Base-by-base conservation (phyloP, 1,140 invertebrate genomes). In the Leucophenga varia region DNA sequence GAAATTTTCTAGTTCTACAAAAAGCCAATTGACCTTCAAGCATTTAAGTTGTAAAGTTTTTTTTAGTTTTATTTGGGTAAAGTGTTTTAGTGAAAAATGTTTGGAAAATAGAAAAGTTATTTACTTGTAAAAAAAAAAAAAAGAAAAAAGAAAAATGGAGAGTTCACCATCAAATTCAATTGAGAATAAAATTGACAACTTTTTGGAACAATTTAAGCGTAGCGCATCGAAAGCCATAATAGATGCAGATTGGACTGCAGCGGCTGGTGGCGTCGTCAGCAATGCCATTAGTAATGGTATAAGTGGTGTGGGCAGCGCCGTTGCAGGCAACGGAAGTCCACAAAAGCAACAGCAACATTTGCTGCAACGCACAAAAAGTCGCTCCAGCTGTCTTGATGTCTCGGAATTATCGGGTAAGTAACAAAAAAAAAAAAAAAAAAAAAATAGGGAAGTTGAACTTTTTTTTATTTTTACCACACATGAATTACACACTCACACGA, bases 111-210 rank as follows among this genome's bases (percentile, higher is more conserved):
- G 5, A 25, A 6, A 25, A 25, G 22, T 25, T 10, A 25, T 25
- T 25, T 25, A 10, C 10, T 5, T 25, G 22, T 25, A 6, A 25
- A 5, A 25, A 25, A 25, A 10, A 6, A 10, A 5, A 25, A 5
- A 25, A 25, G 22, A 6, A 25, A 25, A 6, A 6, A 25, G 22
- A 25, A 59, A 52, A 38, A 85, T 86, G 83, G 83, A 82, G 54
- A 81, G 76, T 64, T 85, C 85, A 55, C 84, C 84, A 55, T 60
- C 59, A 30, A 84, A 81, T 49, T 85, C 81, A 49, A 86, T 89
- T 70, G 87, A 89, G 77, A 86, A 82, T 54, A 86, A 89, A 77
- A 88, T 89, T 76, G 87, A 89, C 80, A 85, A 83, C 78, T 88
- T 90, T 76, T 77, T 89, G 69, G 86, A 88, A 78, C 86, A 88